Evolutionary conservation across 2,888 invertebrate genomes (phyloP).

Genomic region (Neria commutata): DNA sequence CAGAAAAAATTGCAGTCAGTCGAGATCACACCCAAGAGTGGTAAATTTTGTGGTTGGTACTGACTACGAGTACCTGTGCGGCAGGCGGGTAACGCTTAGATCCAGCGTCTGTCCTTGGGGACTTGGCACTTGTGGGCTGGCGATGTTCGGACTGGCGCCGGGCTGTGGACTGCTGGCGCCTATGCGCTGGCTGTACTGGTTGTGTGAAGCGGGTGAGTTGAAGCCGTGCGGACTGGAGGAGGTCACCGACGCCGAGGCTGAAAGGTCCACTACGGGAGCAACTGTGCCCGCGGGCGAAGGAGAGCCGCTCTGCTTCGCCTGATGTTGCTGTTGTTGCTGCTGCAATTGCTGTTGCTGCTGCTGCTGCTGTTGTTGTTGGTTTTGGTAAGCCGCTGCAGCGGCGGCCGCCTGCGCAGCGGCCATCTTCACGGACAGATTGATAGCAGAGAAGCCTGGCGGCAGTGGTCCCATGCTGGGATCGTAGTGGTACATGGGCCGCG

Average conservation of each 20-base stretch:
- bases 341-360: constrained; percentile 50
- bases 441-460: constrained; percentile 79
- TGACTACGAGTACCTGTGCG: constrained; percentile 72
- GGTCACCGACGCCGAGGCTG: constrained; percentile 79
- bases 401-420: constrained; percentile 61
- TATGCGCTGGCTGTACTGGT: constrained; percentile 62
- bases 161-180: constrained; percentile 78
- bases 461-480: constrained; percentile 74
- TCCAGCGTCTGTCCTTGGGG: constrained; percentile 90
- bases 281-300: constrained; percentile 66
- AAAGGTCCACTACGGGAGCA: constrained; percentile 80
- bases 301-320: constrained; percentile 62
- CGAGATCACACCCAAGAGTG: constrained; percentile 7
- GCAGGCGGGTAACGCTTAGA: constrained; percentile 84
- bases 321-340: constrained; percentile 48
- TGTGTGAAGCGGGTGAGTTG: constrained; percentile 58
- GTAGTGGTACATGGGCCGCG: constrained; percentile 84
- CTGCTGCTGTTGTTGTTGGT: constrained; percentile 50
- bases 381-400: constrained; percentile 59
- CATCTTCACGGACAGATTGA: constrained; percentile 85
- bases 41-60: not conserved
- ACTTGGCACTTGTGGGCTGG: constrained; percentile 89
- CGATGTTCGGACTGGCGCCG: constrained; percentile 82
- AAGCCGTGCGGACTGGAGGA: constrained; percentile 81
- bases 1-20: constrained; percentile 26